These are phyloP conservation scores for Camponotus floridanus DNA, from an alignment of 1,140 invertebrate species.

Conservation along the genomic window DNA sequence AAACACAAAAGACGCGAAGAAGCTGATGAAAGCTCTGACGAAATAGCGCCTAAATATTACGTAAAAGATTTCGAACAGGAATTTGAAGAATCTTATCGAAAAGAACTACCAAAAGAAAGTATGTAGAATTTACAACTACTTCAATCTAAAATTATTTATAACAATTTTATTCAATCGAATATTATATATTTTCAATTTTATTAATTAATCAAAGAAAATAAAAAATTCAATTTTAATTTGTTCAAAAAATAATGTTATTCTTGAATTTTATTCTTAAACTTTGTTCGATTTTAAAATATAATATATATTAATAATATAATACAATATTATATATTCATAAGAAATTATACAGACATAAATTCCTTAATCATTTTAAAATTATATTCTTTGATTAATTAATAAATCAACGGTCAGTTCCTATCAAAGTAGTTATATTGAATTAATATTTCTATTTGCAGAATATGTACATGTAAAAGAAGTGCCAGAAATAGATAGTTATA, in stretches of 20 bases:
- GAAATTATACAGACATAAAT: background rate
- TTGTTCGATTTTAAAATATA: background rate
- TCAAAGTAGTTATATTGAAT: background rate
- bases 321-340: background rate
- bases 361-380: background rate
- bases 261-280: background rate
- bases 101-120: conserved; percentile 75
- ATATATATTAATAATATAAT: no score
- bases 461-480: conserved; percentile 70
- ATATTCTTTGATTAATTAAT: background rate
- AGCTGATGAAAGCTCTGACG: conserved; percentile 34
- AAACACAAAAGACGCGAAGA: conserved; percentile 69
- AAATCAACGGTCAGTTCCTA: background rate
- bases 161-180: background rate
- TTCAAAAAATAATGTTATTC: background rate
- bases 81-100: conserved; percentile 77
- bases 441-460: conserved; percentile 64
- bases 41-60: conserved; percentile 53
- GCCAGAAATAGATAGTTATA: conserved; percentile 67
- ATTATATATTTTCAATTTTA: background rate
- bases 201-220: no score
- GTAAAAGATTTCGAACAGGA: conserved; percentile 76
- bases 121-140: conserved; percentile 39
- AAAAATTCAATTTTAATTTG: background rate
- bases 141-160: background rate